Percentiles rank a stretch among this genome's conserved stretches.
These are phyloP conservation scores for Phanerotoma sp. DNA, from an alignment of 2,888 invertebrate species.

Conservation along the genomic window DNA sequence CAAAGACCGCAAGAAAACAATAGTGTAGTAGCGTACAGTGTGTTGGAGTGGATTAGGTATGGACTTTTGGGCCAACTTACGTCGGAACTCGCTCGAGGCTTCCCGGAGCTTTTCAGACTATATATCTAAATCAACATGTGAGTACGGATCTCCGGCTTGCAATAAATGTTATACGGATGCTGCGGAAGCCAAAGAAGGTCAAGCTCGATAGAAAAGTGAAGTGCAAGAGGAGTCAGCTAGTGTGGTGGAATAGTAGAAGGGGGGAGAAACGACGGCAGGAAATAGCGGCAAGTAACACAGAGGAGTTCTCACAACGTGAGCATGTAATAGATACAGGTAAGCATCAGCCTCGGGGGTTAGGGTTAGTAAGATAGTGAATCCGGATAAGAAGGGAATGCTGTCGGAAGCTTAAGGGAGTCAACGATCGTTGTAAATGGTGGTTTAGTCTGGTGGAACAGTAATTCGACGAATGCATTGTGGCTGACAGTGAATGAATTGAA, in stretches of 20 bases:
- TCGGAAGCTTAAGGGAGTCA: no score
- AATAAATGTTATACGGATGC: slow-evolving; percentile 10
- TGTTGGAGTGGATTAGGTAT: slow-evolving; percentile 2
- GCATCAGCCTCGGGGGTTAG: no score
- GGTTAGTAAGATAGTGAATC: no score
- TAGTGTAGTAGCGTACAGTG: not conserved
- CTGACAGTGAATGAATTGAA: no score
- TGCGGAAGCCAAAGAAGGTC: not conserved
- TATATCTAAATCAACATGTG: slow-evolving; percentile 7
- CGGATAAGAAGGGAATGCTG: no score
- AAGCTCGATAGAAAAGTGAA: not conserved
- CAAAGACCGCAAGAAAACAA: slow-evolving; percentile 1
- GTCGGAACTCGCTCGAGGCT: not conserved
- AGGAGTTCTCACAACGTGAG: not conserved
- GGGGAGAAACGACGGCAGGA: no score
- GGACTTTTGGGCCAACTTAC: slow-evolving; percentile 2
- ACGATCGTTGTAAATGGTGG: no score
- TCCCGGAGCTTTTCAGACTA: not conserved
- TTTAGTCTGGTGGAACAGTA: no score
- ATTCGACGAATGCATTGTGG: no score
- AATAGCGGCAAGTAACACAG: no score
- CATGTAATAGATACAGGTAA: no score
- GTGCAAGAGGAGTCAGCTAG: not conserved
- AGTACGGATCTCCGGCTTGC: slow-evolving; percentile 1
- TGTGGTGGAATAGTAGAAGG: no score